These are phyloP conservation scores for Cryptotermes secundus DNA, from an alignment of 1,140 invertebrate species.

Conservation along the genomic window DNA sequence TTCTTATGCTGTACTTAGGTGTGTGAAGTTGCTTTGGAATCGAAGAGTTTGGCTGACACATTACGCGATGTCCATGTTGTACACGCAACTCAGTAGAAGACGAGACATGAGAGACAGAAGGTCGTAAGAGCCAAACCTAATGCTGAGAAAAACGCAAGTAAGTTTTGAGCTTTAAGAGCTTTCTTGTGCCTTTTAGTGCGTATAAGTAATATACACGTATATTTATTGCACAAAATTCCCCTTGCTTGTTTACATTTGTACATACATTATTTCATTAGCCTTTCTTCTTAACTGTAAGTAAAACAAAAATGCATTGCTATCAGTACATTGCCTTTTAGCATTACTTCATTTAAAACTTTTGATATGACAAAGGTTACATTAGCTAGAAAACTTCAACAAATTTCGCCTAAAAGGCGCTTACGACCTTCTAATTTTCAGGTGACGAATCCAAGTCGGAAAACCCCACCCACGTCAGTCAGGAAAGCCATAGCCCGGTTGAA, in stretches of 20 bases:
- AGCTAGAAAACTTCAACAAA: not conserved
- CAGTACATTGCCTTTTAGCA: not conserved
- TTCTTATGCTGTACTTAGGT: too few relatives aligned
- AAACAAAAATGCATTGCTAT: not conserved
- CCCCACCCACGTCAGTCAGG: not conserved
- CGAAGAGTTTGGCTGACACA: too few relatives aligned
- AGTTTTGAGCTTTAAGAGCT: not conserved
- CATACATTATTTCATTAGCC: not conserved
- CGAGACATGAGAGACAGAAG: not conserved
- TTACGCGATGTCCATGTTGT: too few relatives aligned
- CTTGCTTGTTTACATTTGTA: not conserved
- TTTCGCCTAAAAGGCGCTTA: not conserved
- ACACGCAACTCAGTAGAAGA: too few relatives aligned
- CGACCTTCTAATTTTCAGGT: not conserved
- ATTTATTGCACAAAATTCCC: not conserved
- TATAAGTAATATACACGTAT: not conserved
- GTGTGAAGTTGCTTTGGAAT: too few relatives aligned
- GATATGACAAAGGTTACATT: not conserved
- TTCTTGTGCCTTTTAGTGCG: not conserved
- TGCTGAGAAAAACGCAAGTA: constrained; percentile 12
- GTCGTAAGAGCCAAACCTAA: not conserved
- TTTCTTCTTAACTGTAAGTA: not conserved
- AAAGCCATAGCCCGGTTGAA: not conserved
- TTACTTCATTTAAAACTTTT: not conserved
- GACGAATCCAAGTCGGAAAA: not conserved